Evolutionary conservation across 2,113 vertebrate genomes (phyloP), one percentile per base, ranked within the genome.

Genomic region (Varanus komodoensis): DNA sequence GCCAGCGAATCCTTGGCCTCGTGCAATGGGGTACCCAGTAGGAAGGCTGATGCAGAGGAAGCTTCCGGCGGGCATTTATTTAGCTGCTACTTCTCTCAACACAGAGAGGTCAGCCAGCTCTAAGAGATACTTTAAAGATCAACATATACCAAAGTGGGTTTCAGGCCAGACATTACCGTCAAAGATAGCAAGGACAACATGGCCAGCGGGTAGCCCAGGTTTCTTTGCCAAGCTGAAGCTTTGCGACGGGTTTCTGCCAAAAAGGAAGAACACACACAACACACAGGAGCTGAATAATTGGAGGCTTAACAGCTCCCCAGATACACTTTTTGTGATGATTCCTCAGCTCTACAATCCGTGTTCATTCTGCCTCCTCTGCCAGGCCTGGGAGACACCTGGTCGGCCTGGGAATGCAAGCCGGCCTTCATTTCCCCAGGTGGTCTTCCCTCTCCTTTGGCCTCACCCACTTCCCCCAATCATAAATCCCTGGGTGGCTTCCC

Each of bases 161-260:
- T 34, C 38, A 68, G 57, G 27, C n/a, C 34, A 3, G 8, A 3
- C 82, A 94, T 96, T 96, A 99, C 99, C 0, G 99, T 99, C 88
- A 99, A 96, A 0, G 97, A 97, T 38, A 99, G 97, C 38, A 99
- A 97, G 84, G 97, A 93, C 52, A 99, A 96, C 99, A 99, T 99
- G 90, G 97, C 99, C 95, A 99, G 93, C 0, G 99, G 99, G 93
- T 99, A 99, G 88, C 98, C 98, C 96, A 99, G 94, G 95, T 99
- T 99, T 67, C 99, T 97, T 92, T 99, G 99, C 99, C 99, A 99
- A 54, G 98, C 97, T 0, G 99, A 99, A 0, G 98, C 98, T 93
- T 95, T 98, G 89, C 96, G 95, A 21, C 99, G 97, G 93, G 97
- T 98, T 96, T 99, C 99, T 99, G 93, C 3, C 14, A 17, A 48